Percentiles rank a stretch among this genome's conserved stretches.
These are phyloP conservation scores for Ctenoplectra terminalis DNA, from an alignment of 1,140 invertebrate species.

Conservation along the genomic window DNA sequence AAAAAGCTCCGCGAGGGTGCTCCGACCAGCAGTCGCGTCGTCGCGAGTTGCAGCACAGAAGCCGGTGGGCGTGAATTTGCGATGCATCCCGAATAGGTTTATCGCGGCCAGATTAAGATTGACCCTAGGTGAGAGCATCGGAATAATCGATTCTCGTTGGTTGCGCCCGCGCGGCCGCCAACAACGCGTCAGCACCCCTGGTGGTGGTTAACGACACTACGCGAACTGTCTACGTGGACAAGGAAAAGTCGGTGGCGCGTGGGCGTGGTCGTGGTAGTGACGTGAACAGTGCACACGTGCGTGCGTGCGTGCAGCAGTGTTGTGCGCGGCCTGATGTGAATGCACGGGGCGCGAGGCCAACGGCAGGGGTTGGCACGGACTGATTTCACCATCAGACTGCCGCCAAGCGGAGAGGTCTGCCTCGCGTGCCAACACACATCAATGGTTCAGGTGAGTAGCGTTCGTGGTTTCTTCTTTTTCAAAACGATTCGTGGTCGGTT, in stretches of 20 bases:
- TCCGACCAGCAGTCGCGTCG: background rate
- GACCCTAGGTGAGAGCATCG: conserved; percentile 15
- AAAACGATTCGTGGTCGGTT: background rate
- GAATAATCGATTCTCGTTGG: conserved; percentile 62
- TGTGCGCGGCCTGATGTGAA: conserved; percentile 53
- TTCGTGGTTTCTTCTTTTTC: background rate
- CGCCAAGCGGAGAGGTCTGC: conserved; percentile 63
- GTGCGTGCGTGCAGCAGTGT: conserved; percentile 4
- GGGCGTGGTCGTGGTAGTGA: conserved; percentile 44
- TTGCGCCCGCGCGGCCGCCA: conserved; percentile 54
- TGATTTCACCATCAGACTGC: conserved; percentile 62
- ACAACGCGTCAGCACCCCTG: conserved; percentile 13
- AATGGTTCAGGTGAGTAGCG: conserved; percentile 78
- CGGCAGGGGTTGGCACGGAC: conserved; percentile 64
- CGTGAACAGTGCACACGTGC: conserved; percentile 5
- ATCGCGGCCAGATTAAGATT: conserved; percentile 45
- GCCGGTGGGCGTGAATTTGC: conserved; percentile 9
- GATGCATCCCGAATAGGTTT: conserved; percentile 35
- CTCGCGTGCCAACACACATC: conserved; percentile 73
- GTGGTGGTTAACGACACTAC: background rate
- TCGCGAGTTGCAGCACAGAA: background rate
- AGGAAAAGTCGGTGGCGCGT: conserved; percentile 13
- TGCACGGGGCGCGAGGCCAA: conserved; percentile 67
- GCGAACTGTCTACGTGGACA: conserved; percentile 22
- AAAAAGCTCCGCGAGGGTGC: background rate